These are phyloP conservation scores for Semibalanus balanoides DNA, from an alignment of 1,140 invertebrate species.

Conservation along the genomic window DNA sequence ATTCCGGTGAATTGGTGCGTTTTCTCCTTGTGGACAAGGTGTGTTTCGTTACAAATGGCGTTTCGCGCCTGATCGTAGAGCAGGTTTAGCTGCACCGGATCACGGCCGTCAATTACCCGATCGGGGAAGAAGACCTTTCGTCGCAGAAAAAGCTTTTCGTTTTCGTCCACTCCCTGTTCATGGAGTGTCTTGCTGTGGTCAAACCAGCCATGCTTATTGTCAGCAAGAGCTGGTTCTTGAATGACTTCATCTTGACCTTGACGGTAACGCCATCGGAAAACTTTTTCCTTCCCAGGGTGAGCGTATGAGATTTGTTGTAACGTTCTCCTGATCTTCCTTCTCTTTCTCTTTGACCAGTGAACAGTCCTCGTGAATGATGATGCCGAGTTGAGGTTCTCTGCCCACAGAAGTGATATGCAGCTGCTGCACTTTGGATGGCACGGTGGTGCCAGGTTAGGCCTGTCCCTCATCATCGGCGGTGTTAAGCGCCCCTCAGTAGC, in stretches of 20 bases:
- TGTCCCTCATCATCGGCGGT: no score
- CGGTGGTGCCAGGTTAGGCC: no score
- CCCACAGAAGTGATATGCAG: no score
- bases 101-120: constrained; percentile 95
- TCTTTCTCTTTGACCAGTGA: constrained; percentile 76
- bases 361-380: constrained; percentile 99
- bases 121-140: constrained; percentile 98
- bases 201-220: constrained; percentile 99
- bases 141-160: constrained; percentile 76
- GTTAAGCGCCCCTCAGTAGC: no score
- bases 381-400: no score
- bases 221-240: constrained; percentile 91
- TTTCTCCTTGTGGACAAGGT: constrained; percentile 93
- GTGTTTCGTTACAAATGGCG: constrained; percentile 94
- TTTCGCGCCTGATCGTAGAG: constrained; percentile 91
- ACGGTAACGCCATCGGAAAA: constrained; percentile 56
- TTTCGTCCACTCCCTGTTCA: constrained; percentile 90
- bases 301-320: constrained; percentile 61
- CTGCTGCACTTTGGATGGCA: no score
- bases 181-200: constrained; percentile 91
- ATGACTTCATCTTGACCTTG: constrained; percentile 93
- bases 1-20: constrained; percentile 94
- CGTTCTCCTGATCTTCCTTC: constrained; percentile 56
- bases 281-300: constrained; percentile 65
- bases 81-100: constrained; percentile 94